These are phyloP conservation scores for Liodrosophila aerea DNA, from an alignment of 2,888 invertebrate genomes.

Conservation along the genomic window DNA sequence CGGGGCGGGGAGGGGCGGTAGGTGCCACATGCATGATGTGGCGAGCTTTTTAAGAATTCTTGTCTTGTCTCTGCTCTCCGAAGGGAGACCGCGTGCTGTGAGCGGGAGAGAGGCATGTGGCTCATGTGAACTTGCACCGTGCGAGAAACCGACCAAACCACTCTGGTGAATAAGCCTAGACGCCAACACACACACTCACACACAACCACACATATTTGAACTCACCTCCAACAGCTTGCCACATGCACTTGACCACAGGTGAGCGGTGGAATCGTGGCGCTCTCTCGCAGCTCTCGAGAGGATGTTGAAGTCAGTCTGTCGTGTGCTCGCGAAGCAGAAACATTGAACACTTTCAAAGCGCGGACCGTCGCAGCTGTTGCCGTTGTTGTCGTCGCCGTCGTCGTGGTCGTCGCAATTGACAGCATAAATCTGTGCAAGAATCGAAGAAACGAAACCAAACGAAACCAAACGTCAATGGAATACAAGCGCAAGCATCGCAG, in stretches of 20 bases:
- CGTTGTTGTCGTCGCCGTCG: slow-evolving; percentile 43
- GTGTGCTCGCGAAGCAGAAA: slow-evolving; percentile 81
- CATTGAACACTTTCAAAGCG: slow-evolving; percentile 69
- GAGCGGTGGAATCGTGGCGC: slow-evolving; percentile 42
- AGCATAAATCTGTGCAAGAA: slow-evolving; percentile 29
- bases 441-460: too few species aligned
- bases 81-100: slow-evolving; percentile 54
- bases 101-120: slow-evolving; percentile 8
- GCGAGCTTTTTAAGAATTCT: too few species aligned
- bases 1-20: too few species aligned
- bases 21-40: too few species aligned
- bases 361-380: slow-evolving; percentile 56
- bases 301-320: slow-evolving; percentile 73
- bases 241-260: slow-evolving; percentile 68
- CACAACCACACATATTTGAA: too few species aligned
- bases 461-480: slow-evolving; percentile 7
- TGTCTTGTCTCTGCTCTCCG: neutral
- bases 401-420: slow-evolving; percentile 43
- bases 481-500: neutral
- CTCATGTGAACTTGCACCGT: slow-evolving; percentile 5
- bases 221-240: slow-evolving; percentile 43
- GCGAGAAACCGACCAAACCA: slow-evolving; percentile 67
- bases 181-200: slow-evolving; percentile 52
- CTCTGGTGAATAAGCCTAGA: slow-evolving; percentile 55
- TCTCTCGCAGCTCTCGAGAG: slow-evolving; percentile 22